Evolutionary conservation across 2,888 invertebrate species (phyloP), one percentile per base, ranked within the genome.

Genomic region (Lithophane leautieri): DNA sequence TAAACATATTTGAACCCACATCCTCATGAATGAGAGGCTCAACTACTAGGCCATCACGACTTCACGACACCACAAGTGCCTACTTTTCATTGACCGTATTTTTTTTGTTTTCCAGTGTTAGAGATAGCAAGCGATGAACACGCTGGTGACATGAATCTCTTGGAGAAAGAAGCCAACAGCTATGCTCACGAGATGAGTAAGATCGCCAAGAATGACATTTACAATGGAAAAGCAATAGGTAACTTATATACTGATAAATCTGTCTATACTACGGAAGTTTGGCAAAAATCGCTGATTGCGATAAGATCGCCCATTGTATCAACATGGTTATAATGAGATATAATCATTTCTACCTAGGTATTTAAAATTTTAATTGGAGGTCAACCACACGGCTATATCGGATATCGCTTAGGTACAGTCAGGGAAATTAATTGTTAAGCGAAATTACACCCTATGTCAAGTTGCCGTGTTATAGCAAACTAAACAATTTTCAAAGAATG

Each of bases 61-160:
- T 25, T 50, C 28, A 16, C 11, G 9, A 28, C 11, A 28, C n/a
- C 34, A n/a, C 34, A 67, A n/a, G n/a, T 34, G 16, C 34, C 16
- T 16, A 56, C 16, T 16, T n/a, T 12, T n/a, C 1, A 72, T n/a
- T n/a, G 9, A 34, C 11, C 19, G 19, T 42, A 28, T 63, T 54
- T 4, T 65, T 52, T 0, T 66, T 66, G 0, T 61, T 93, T 93
- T 67, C 6, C 91, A 97, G 97, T 97, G 65, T 89, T 98, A 76
- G 98, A 98, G 93, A 97, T 98, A 54, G 97, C 97, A 67, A 97
- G 97, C 75, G 96, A 95, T 4, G 97, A 97, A 79, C 95, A 97
- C 65, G 91, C 92, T 12, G 96, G 95, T 0, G 95, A 97, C 81
- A 89, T 97, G 40, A 89, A 93, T 9, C 87, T 92, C 60, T 88